Base-by-base conservation (phyloP, 2,113 vertebrate species). In the Caranx ignobilis region DNA sequence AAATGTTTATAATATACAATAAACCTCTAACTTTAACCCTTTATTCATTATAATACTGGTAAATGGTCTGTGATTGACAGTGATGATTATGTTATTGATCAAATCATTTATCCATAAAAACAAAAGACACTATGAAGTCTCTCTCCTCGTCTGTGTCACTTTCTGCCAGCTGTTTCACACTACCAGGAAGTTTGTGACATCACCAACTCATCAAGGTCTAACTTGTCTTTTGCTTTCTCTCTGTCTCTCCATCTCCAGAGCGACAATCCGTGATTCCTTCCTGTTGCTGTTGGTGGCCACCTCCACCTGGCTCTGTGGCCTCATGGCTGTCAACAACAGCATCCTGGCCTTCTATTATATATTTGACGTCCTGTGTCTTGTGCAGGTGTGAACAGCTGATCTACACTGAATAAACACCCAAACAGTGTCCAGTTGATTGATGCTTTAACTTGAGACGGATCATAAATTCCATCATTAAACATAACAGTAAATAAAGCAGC, bases 311-410 rank as follows among this genome's bases (percentile, higher is more conserved):
- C 95, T 99, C 67, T 99, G 98, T 92, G 98, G 98, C 77, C 96
- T 99, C 77, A 96, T 99, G 96, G 97, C 98, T 41, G 96, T 99
- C 84, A 99, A 99, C 95, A 98, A 99, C 96, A 99, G 97, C 90
- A 94, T 99, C 91, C 95, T 99, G 93, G 96, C 96, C 87, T 99
- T 99, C 94, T 96, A 99, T 96, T 99, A 99, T 95, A 97, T 99
- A 94, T 98, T 98, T 67, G 92, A 96, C 70, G 93, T 97, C 78
- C 96, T 99, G 91, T 98, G 97, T 89, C 94, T 97, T 37, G 92
- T 99, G 84, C 98, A 99, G 97, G 98, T 99, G 95, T 71, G 19
- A 71, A 18, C 13, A 2, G 60, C 82, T 41, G 37, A 37, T 6
- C 37, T 41, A 41, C 35, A 62, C 19, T 6, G 16, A 18, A 65